Percentiles rank a stretch among this genome's conserved stretches.
Conservation (phyloP, 1,140 invertebrate species). For the Ladona fulva region DNA sequence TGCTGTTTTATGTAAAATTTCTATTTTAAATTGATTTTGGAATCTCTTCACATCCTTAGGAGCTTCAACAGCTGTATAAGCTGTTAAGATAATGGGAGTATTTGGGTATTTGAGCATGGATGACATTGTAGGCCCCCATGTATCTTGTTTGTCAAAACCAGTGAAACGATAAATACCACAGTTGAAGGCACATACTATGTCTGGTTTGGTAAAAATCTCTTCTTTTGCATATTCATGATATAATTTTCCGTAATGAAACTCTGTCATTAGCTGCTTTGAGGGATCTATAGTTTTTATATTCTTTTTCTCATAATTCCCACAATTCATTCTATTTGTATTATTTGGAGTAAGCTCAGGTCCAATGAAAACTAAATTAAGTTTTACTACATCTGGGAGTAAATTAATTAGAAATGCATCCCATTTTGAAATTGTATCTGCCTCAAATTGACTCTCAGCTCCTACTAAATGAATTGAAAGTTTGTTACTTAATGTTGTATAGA, state of each 20-base stretch:
- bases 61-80: conserved; percentile 54
- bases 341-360: conserved; percentile 48
- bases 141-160: conserved; percentile 48
- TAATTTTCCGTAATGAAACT: conserved; percentile 43
- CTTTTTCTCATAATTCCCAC: conserved; percentile 37
- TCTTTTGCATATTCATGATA: conserved; percentile 48
- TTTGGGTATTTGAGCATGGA: conserved; percentile 36
- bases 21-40: conserved; percentile 32
- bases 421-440: conserved; percentile 51
- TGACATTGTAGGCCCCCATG: conserved; percentile 52
- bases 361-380: conserved; percentile 48
- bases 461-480: conserved; percentile 45
- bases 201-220: conserved; percentile 39
- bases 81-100: conserved; percentile 51
- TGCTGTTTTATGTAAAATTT: conserved; percentile 41
- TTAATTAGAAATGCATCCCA: conserved; percentile 64
- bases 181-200: conserved; percentile 58
- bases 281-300: conserved; percentile 39
- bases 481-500: background rate
- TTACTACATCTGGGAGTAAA: conserved; percentile 43
- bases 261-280: conserved; percentile 41
- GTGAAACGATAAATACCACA: conserved; percentile 55
- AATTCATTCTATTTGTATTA: conserved; percentile 39
- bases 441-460: conserved; percentile 60
- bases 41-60: conserved; percentile 47